Evolutionary conservation across 2,797 vertebrate genomes (phyloP), one percentile per base, ranked within the genome.

Genomic region (Simalia tracyae): DNA sequence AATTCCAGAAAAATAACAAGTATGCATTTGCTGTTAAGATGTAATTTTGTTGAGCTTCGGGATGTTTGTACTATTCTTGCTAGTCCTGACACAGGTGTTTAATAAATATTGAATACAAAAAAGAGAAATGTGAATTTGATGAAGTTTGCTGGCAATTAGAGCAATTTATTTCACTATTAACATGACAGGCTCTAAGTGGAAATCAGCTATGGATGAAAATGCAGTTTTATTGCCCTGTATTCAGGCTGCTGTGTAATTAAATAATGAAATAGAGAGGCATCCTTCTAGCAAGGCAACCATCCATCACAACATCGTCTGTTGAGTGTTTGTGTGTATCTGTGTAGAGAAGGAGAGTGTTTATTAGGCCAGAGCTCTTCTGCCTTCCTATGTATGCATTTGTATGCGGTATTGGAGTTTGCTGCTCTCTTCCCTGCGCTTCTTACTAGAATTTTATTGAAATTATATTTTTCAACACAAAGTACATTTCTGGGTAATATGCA

Each of bases 91-190:
- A 96, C 94, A 92, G 92, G 92, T 68, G 94, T 97, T 97, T 98
- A 98, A 98, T 98, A 98, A 98, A 98, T 98, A 98, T 97, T 98
- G 97, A 98, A 97, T 98, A 97, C 97, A 98, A 96, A 95, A 90
- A 63, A 89, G 91, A 95, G 93, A 95, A 98, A 98, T 98, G 97
- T 97, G 97, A 98, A 98, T 98, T 98, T 98, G 98, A 98, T 98
- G 97, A 98, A 98, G 98, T 98, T 98, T 98, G 97, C 95, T 94
- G 96, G 97, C 98, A 98, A 99, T 99, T 98, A 99, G 97, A 97
- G 97, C 98, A 98, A 99, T 99, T 98, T 98, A 98, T 98, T 98
- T 98, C 98, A 98, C 97, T 97, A 97, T 97, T 97, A 98, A 98
- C 95, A 96, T 98, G 97, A 98, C 98, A 94, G 96, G 97, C 95